These are phyloP conservation scores for Tinea pellionella DNA, from an alignment of 2,888 invertebrate species.

Conservation along the genomic window DNA sequence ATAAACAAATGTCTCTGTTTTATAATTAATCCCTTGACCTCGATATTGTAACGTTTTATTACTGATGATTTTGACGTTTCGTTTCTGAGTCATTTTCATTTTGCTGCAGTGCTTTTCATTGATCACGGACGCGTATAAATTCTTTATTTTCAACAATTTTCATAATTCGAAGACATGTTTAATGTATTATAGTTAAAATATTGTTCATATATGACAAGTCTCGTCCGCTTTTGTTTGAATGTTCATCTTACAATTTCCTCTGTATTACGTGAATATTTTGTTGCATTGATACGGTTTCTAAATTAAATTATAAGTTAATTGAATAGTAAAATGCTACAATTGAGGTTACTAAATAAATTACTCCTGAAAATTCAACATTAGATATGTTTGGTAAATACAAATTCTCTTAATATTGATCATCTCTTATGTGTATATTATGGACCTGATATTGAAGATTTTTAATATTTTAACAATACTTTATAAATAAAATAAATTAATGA, in stretches of 20 bases:
- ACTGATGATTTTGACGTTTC: constrained; percentile 48
- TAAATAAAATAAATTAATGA: too few species aligned
- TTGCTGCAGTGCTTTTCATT: constrained; percentile 26
- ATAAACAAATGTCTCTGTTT: constrained; percentile 16
- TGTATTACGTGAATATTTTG: not conserved
- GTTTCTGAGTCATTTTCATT: constrained; percentile 50
- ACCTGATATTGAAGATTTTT: too few species aligned
- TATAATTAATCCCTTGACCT: not conserved
- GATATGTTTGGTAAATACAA: too few species aligned
- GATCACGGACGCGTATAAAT: not conserved
- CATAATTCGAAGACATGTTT: not conserved
- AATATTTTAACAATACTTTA: too few species aligned
- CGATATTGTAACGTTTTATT: not conserved
- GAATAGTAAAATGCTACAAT: not conserved
- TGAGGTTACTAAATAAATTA: too few species aligned
- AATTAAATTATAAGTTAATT: not conserved
- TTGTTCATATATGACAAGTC: not conserved
- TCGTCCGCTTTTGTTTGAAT: not conserved
- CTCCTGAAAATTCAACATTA: too few species aligned
- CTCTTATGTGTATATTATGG: too few species aligned
- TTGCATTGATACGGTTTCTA: constrained; percentile 6
- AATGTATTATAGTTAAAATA: not conserved
- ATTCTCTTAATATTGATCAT: too few species aligned
- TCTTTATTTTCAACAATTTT: not conserved
- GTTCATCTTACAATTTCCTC: not conserved